Evolutionary conservation across 2,797 vertebrate species (phyloP).

Genomic region (Acanthis flammea): DNA sequence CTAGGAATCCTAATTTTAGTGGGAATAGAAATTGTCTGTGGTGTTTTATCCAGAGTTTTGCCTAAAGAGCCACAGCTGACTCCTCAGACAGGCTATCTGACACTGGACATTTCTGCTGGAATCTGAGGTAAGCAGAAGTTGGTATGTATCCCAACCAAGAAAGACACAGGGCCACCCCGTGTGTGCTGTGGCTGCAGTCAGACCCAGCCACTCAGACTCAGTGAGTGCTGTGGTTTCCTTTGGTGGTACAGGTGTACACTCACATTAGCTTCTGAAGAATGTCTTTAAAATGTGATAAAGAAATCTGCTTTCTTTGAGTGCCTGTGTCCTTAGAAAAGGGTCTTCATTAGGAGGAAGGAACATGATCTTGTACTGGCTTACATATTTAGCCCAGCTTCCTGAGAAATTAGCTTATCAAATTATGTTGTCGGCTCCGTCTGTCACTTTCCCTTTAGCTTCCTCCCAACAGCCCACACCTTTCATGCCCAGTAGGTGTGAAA

Average conservation of each 20-base stretch:
- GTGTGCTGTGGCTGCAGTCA: neutral
- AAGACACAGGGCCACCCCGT: neutral
- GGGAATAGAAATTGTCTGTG: neutral
- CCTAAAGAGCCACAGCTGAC: neutral
- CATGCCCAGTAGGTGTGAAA: conserved; percentile 32
- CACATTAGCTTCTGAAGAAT: neutral
- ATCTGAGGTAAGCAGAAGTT: neutral
- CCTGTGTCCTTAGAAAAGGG: neutral
- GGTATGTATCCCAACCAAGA: neutral
- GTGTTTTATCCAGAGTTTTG: neutral
- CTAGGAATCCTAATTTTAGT: neutral
- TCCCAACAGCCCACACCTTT: conserved; percentile 9
- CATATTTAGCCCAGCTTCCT: neutral
- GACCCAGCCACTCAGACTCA: neutral
- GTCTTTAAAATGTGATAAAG: neutral
- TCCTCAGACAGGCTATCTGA: neutral
- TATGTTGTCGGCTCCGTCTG: neutral
- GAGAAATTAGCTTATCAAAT: conserved; percentile 30
- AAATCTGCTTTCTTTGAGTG: neutral
- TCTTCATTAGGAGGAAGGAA: neutral
- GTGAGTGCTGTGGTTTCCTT: neutral
- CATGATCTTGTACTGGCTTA: neutral
- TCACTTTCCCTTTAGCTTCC: neutral
- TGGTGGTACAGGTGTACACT: neutral
- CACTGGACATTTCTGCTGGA: neutral